Conservation (phyloP, 2,888 invertebrate genomes). For the Dermolepida albohirtum region DNA sequence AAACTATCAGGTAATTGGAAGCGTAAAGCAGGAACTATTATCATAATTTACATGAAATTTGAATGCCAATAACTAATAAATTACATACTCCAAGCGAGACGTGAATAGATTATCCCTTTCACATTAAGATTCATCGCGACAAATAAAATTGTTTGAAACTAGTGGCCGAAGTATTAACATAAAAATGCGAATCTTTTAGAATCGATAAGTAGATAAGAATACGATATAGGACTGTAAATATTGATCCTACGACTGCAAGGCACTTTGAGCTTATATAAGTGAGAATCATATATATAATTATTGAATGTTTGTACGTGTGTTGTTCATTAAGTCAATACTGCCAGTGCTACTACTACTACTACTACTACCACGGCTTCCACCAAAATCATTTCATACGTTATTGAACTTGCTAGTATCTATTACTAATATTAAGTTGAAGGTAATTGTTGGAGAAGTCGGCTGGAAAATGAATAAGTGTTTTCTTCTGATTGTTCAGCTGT, state of each 20-base stretch:
- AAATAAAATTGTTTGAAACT: conserved; percentile 15
- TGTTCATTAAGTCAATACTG: conserved; percentile 26
- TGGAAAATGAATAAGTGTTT: conserved; percentile 39
- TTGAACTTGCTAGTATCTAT: conserved; percentile 4
- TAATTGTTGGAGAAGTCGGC: conserved; percentile 5
- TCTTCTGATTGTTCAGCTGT: conserved; percentile 41
- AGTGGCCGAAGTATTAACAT: conserved; percentile 37
- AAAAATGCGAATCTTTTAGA: conserved; percentile 40
- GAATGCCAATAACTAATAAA: conserved; percentile 39
- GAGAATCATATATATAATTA: background rate
- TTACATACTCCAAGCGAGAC: conserved; percentile 4
- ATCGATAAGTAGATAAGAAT: conserved; percentile 44
- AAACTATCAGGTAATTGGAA: conserved; percentile 13
- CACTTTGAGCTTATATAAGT: conserved; percentile 39
- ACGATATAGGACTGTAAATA: conserved; percentile 42
- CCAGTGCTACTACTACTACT: conserved; percentile 1
- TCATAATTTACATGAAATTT: conserved; percentile 40
- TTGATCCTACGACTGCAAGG: conserved; percentile 21
- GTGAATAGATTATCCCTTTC: conserved; percentile 11
- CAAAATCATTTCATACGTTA: conserved; percentile 9
- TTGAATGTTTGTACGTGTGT: conserved; percentile 20
- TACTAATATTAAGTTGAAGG: too few relatives aligned
- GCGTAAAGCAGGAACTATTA: conserved; percentile 26
- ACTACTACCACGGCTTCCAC: too few relatives aligned
- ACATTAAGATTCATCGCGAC: conserved; percentile 5